Evolutionary conservation across 2,797 vertebrate species (phyloP).

Genomic region (Sphenopsis melanotis): DNA sequence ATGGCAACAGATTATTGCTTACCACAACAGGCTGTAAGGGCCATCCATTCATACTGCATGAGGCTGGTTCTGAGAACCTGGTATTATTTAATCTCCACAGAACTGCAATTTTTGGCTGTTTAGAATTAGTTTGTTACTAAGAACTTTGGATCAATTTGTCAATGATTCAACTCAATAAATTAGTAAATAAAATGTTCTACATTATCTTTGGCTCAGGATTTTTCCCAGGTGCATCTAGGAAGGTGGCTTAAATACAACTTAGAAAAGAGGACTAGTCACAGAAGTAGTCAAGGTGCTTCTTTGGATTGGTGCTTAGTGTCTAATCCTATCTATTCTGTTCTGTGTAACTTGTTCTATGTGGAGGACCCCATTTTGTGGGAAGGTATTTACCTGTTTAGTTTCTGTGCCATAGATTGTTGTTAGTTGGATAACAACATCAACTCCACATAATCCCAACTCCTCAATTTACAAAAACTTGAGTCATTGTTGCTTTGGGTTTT

Average conservation of each 20-base stretch:
- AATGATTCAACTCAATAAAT: neutral
- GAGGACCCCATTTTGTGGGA: neutral
- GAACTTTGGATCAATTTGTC: neutral
- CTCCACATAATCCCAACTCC: neutral
- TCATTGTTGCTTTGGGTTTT: neutral
- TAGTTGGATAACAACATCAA: neutral
- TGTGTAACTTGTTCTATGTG: neutral
- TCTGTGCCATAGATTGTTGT: neutral
- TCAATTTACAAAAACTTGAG: neutral
- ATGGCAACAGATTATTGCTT: neutral
- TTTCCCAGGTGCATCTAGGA: neutral
- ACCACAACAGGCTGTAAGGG: rapidly evolving
- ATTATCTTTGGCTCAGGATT: neutral
- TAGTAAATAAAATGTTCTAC: neutral
- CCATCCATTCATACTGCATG: neutral
- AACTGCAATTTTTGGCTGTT: neutral
- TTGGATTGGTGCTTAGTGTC: neutral
- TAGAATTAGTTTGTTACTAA: neutral
- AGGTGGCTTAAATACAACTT: neutral
- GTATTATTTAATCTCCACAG: neutral
- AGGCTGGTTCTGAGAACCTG: neutral
- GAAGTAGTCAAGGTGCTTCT: neutral
- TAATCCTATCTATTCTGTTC: neutral
- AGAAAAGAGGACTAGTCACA: neutral
- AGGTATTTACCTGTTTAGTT: neutral